A percentile compares a stretch with the other conserved stretches of the same genome.
phyloP scores from a whole-genome alignment of 2,888 invertebrate genomes.

The Xestia xanthographa region DNA sequence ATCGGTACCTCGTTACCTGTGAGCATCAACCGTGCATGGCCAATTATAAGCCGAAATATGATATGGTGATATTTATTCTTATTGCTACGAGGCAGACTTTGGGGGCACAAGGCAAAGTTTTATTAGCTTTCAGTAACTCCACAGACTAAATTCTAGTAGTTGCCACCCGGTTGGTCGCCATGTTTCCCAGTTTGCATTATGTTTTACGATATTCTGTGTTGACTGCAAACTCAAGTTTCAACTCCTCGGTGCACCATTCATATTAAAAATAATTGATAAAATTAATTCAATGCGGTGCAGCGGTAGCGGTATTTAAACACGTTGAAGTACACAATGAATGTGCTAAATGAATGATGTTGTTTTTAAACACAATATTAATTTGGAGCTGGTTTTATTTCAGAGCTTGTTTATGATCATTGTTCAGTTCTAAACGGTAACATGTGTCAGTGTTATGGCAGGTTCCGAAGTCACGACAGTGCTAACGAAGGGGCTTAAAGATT shows the following conservation, averaged over 20 bases:
- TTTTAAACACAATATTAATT: slow-evolving; percentile 20
- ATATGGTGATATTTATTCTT: slow-evolving; percentile 65
- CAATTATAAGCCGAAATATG: slow-evolving; percentile 32
- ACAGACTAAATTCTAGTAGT: slow-evolving; percentile 69
- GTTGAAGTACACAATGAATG: slow-evolving; percentile 12
- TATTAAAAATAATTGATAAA: slow-evolving; percentile 52
- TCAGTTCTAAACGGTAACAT: slow-evolving; percentile 5
- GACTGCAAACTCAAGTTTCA: slow-evolving; percentile 43
- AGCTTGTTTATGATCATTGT: background rate
- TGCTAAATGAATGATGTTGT: slow-evolving; percentile 11
- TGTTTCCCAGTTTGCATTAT: slow-evolving; percentile 65
- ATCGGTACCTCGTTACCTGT: slow-evolving; percentile 27
- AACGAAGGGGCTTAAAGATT: slow-evolving; percentile 40
- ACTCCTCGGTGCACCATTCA: slow-evolving; percentile 52
- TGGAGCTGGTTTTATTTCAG: background rate
- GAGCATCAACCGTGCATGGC: slow-evolving; percentile 23
- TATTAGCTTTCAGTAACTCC: slow-evolving; percentile 76
- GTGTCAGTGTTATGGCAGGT: slow-evolving; percentile 26
- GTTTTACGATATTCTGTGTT: slow-evolving; percentile 55
- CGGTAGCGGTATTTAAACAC: slow-evolving; percentile 22
- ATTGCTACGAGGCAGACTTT: slow-evolving; percentile 62
- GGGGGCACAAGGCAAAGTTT: slow-evolving; percentile 73
- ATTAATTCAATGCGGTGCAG: slow-evolving; percentile 32
- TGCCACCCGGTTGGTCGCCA: slow-evolving; percentile 55
- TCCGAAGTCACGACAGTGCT: slow-evolving; percentile 30